phyloP scores from a whole-genome alignment of 1,140 invertebrate genomes.

The Maconellicoccus hirsutus region DNA sequence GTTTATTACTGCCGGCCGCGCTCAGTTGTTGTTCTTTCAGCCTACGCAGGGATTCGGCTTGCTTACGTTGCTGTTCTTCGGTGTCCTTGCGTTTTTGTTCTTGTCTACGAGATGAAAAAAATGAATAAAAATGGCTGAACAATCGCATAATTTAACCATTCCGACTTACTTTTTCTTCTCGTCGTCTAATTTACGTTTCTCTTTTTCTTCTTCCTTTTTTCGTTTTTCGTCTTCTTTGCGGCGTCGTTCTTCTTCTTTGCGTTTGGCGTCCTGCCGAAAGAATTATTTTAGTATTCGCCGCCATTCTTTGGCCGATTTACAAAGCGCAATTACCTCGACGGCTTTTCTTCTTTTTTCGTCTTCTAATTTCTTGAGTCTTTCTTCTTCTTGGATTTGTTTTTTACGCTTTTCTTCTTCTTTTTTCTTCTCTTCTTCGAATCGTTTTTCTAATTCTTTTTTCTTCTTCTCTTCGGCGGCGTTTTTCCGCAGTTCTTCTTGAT shows the following conservation, averaged over 20 bases:
- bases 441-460: constrained; percentile 40
- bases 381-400: constrained; percentile 32
- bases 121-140: not conserved
- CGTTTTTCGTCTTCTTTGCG: constrained; percentile 30
- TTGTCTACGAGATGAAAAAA: not conserved
- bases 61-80: constrained; percentile 23
- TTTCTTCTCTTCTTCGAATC: constrained; percentile 22
- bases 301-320: too few species aligned
- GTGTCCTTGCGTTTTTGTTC: constrained; percentile 29
- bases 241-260: constrained; percentile 32
- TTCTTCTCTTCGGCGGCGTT: constrained; percentile 38
- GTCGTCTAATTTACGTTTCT: constrained; percentile 25
- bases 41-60: constrained; percentile 30
- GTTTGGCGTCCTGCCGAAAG: not conserved
- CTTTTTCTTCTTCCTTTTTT: constrained; percentile 29
- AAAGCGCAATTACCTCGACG: constrained; percentile 13
- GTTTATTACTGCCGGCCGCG: constrained; percentile 26
- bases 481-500: constrained; percentile 33
- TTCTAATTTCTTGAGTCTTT: constrained; percentile 38
- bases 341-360: constrained; percentile 41
- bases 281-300: not conserved
- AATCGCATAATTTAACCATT: not conserved
- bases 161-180: not conserved
- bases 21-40: constrained; percentile 33
- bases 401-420: constrained; percentile 24